Evolutionary conservation across 2,113 vertebrate genomes (phyloP), one percentile per base, ranked within the genome.

Genomic region (Miniopterus natalensis): DNA sequence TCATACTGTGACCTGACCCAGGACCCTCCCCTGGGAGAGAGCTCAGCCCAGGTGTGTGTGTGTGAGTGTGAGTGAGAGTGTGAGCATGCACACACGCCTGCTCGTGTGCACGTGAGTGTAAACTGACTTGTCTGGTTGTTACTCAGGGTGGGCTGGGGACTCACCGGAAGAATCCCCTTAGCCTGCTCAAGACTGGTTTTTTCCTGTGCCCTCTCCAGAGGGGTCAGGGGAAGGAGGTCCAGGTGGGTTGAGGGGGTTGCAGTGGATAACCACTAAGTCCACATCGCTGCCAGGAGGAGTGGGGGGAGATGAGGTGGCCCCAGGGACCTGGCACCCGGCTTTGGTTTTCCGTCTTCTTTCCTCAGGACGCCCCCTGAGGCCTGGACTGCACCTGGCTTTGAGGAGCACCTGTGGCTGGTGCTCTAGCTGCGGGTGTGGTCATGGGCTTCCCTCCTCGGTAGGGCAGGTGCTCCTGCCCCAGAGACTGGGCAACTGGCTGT

Each of bases 401-500:
- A 98, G 98, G 98, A 98, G 96, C 97, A 55, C 97, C 86, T 79
- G 97, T 97, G 95, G 98, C 98, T 96, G 97, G 97, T 92, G 97
- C 93, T 96, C 97, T 49, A 68, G 97, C 98, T 96, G 94, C 97
- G 97, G 97, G 96, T 98, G 94, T 98, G 97, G 98, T 95, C 98
- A 98, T 95, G 98, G 98, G 98, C 98, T 98, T 99, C 98, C 98
- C 98, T 98, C 98, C 98, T 98, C 86, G 63, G 71, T 89, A 95
- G 96, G 95, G 96, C 96, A 95, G 95, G 93, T 79, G 57, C 75
- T 96, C 92, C 97, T 97, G 97, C 95, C 91, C 96, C 98, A 98
- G 98, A 98, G 98, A 98, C 98, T 98, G 98, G 98, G 98, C 98
- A 98, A 98, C 98, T 98, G 98, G 98, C 98, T 98, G 98, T 99